phyloP scores from a whole-genome alignment of 2,113 vertebrate genomes.

The Pteronura brasiliensis region DNA sequence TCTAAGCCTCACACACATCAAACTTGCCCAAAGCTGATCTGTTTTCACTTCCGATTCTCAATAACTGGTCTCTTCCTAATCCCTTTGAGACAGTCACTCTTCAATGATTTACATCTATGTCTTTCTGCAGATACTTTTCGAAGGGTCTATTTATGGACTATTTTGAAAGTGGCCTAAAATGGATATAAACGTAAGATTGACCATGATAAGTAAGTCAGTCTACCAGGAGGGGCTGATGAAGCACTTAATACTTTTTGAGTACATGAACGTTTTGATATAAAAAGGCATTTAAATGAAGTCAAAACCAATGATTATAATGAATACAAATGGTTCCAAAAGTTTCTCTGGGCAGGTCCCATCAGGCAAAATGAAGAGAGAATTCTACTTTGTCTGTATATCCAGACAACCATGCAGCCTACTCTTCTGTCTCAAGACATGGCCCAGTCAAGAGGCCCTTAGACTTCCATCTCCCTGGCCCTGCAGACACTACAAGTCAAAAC shows the following conservation, averaged over 20 bases:
- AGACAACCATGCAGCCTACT: not conserved
- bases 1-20: not conserved
- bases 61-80: not conserved
- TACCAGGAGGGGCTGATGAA: not conserved
- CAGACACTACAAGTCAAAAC: not conserved
- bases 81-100: not conserved
- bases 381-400: not conserved
- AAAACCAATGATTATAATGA: not conserved
- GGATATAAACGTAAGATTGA: not conserved
- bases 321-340: not conserved
- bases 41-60: not conserved
- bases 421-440: not conserved
- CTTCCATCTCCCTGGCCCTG: not conserved
- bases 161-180: not conserved
- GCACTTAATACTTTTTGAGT: not conserved
- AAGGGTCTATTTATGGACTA: not conserved
- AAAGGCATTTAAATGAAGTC: conserved; percentile 30
- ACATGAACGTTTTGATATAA: conserved; percentile 4
- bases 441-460: not conserved
- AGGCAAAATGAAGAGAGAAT: not conserved
- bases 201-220: not conserved
- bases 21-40: not conserved
- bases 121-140: not conserved
- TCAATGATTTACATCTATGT: not conserved
- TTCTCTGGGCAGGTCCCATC: not conserved